Base-by-base conservation (phyloP, 2,797 vertebrate genomes). In the Acanthurus tractus region DNA sequence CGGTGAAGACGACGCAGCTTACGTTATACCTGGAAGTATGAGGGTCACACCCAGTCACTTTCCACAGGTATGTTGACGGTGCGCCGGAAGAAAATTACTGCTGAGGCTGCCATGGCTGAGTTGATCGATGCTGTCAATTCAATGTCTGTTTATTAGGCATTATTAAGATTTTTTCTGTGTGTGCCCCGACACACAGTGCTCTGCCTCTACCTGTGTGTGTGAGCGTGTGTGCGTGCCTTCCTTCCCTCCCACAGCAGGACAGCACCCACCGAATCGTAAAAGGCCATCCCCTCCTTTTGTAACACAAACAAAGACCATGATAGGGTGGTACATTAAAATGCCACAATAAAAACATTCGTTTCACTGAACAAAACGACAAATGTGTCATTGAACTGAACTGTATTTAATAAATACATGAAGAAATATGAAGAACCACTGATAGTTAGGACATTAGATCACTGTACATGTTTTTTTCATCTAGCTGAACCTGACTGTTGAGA, bases 21-120 rank as follows among this genome's bases (percentile, higher is more conserved):
- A 62, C 34, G 8, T 2, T 40, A 12, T 12, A 12, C 8, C 38
- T 9, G 8, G 0, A 18, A 8, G 38, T 12, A 9, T 20, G 6
- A 12, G 42, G 20, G 76, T 23, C 74, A 71, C 81, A 70, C 81
- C 83, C 81, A 55, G 29, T 15, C 8, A 17, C 13, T 15, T 18
- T 48, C 12, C 34, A 15, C 0, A 70, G 64, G 69, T 34, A 15
- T 65, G 56, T 53, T 22, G 4, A 8, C 9, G 3, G 17, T 55
- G 56, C 6, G 6, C 8, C 50, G 18, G 34, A 29, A 17, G 0
- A 8, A 20, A 10, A 4, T 14, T 2, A n/a, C 22, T 44, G 8
- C 11, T 18, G 38, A 3, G 11, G 52, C 5, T 9, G 52, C 15
- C 50, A 0, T 55, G 25, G 22, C 38, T 38, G 5, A 12, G 2